Evolutionary conservation across 2,888 invertebrate genomes (phyloP), one percentile per base, ranked within the genome.

Genomic region (Conus canariensis): DNA sequence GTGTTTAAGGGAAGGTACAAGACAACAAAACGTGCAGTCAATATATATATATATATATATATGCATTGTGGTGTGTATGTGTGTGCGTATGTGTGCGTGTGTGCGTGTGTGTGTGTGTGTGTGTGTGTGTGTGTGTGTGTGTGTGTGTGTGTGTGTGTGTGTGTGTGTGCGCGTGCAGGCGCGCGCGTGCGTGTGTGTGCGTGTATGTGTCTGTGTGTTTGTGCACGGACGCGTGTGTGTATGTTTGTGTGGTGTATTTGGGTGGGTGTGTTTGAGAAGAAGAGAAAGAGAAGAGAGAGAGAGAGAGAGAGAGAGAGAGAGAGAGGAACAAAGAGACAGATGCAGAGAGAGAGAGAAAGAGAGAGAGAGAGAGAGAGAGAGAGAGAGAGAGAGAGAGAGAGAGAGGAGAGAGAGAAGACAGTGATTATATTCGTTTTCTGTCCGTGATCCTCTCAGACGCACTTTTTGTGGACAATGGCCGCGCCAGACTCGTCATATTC

Each of bases 401-500:
- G 5, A 64, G 64, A 64, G 60, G 8, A 60, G 12, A 60, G 12
- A 60, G 12, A 60, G 9, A 8, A 60, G 12, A 60, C 60, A 60
- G 12, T 19, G 19, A 16, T 22, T 67, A 14, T 16, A 10, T 16
- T 16, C 22, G 67, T 14, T 6, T 19, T 5, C 22, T 22, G 67
- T 5, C 10, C 8, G n/a, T 22, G n/a, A 19, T 22, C 70, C 19
- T 22, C 7, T 88, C 56, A 74, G 30, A 77, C 5, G n/a, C 58
- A 59, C 22, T 88, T 85, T 60, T 16, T 85, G 60, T 85, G 85
- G 22, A 83, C 82, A 58, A 83, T 19, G 22, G 82, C 56, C 7
- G 82, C 58, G 22, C 82, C 82, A 83, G 16, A 58, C 56, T 83
- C 58, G 1, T 83, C 86, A 67, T 86, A 86, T 14, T 86, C 64